A percentile compares a stretch with the other conserved stretches of the same genome.
Conservation (phyloP, 2,797 vertebrate species). For the Todus mexicanus region DNA sequence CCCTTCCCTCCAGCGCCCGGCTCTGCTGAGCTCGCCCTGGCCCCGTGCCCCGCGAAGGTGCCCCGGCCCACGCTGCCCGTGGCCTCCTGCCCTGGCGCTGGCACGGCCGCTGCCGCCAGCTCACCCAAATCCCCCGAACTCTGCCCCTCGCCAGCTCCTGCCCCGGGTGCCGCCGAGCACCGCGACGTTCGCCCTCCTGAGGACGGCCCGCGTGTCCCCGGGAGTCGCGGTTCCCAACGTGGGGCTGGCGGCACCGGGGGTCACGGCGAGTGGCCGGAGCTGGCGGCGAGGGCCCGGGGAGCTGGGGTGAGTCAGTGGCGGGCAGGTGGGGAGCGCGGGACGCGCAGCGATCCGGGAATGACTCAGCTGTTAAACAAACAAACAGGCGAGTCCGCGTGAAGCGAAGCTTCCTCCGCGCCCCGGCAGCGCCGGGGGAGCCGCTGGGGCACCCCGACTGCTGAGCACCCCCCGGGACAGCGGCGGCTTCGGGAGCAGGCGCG, state of each 20-base stretch:
- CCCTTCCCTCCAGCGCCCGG: not conserved
- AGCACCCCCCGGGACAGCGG: accelerated
- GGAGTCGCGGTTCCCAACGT: not conserved
- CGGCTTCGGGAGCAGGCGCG: accelerated
- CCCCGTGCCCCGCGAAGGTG: not conserved
- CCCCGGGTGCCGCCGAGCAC: accelerated
- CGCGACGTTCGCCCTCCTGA: accelerated
- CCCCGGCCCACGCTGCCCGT: not conserved
- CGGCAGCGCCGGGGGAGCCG: not conserved
- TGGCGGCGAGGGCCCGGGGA: not conserved
- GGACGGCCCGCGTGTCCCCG: accelerated
- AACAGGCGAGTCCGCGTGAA: not conserved
- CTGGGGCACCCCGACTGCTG: not conserved
- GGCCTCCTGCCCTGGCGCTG: not conserved
- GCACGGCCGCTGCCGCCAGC: not conserved
- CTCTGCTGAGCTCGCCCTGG: not conserved
- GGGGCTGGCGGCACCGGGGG: not conserved
- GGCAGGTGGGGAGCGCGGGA: slow-evolving; percentile 3
- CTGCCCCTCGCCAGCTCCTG: accelerated
- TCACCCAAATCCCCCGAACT: not conserved
- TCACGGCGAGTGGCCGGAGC: not conserved
- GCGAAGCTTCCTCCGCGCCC: not conserved
- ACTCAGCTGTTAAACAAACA: slow-evolving; percentile 24
- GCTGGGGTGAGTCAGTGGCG: not conserved
- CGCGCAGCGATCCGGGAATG: not conserved